Evolutionary conservation across 2,888 invertebrate species (phyloP), one percentile per base, ranked within the genome.

Genomic region (Nycteola revayana): DNA sequence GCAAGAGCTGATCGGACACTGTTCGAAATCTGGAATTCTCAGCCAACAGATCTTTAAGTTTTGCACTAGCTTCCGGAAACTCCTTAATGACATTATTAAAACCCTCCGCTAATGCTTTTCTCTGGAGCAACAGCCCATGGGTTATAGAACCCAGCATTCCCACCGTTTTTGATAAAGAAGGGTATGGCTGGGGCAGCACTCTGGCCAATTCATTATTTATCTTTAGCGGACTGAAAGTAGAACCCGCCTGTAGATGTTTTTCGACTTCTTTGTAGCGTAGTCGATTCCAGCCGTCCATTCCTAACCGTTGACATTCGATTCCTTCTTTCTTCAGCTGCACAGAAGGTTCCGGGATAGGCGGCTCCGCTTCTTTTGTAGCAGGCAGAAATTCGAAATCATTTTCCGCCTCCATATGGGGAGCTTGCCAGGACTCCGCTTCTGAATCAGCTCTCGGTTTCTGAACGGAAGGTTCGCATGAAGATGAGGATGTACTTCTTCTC

Each of bases 191-290:
- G 5, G 7, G 7, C 6, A 18, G 28, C 1, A 42, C 10, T 3
- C 22, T 25, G 9, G 26, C 23, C 9, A 49, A 25, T 10, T 50
- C 42, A 1, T 38, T 7, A 10, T 51, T 54, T 3, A 36, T 25
- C 18, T 45, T 47, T 4, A 51, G 23, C 1, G 49, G 10, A 9
- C 26, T 26, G 24, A 51, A 49, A 1, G 39, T 45, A 1, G 51
- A 41, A 2, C 47, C 10, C 1, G 42, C 49, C 5, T 39, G 48
- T 7, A 49, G 21, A 3, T 20, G 25, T 9, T 55, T 47, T 5
- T 28, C 34, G 1, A 36, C 47, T 1, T 55, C 48, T 9, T 38
- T 48, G 14, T 49, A 48, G 5, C 49, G 5, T n/a, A 49, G 32
- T 6, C 36, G 27, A 8, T 42, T 49, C 49, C 45, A 52, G 0